Percentiles rank a stretch among this genome's conserved stretches.
These are phyloP conservation scores for Sclerurus mexicanus DNA, from an alignment of 2,113 vertebrate genomes.

Conservation along the genomic window DNA sequence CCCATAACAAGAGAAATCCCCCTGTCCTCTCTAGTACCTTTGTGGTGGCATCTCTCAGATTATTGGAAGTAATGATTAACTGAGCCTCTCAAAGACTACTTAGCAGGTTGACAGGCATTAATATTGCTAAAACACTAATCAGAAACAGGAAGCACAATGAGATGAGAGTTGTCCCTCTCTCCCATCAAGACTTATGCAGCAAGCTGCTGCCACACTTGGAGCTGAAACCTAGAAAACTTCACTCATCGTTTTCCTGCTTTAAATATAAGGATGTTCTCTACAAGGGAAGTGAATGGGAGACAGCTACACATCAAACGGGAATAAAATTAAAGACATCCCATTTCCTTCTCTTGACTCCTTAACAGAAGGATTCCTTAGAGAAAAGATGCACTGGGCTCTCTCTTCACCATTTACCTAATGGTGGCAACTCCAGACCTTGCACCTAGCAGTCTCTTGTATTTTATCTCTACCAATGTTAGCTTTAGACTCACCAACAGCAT, in stretches of 20 bases:
- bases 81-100: not conserved
- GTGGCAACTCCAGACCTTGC: not conserved
- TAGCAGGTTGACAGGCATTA: not conserved
- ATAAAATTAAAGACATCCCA: not conserved
- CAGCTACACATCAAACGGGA: not conserved
- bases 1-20: rapidly evolving
- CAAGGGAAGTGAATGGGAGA: not conserved
- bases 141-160: not conserved
- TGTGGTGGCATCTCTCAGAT: not conserved
- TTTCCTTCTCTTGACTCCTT: not conserved
- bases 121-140: not conserved
- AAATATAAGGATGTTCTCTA: not conserved
- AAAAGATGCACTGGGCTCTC: not conserved
- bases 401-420: not conserved
- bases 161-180: not conserved
- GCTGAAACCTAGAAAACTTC: not conserved
- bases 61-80: not conserved
- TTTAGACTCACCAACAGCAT: not conserved
- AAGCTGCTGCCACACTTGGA: not conserved
- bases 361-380: not conserved
- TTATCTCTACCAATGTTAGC: not conserved
- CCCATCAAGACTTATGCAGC: not conserved
- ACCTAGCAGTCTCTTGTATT: not conserved
- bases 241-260: not conserved
- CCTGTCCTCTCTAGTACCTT: not conserved